Conservation (phyloP, 2,113 vertebrate genomes). For the Puntigrus tetrazona region DNA sequence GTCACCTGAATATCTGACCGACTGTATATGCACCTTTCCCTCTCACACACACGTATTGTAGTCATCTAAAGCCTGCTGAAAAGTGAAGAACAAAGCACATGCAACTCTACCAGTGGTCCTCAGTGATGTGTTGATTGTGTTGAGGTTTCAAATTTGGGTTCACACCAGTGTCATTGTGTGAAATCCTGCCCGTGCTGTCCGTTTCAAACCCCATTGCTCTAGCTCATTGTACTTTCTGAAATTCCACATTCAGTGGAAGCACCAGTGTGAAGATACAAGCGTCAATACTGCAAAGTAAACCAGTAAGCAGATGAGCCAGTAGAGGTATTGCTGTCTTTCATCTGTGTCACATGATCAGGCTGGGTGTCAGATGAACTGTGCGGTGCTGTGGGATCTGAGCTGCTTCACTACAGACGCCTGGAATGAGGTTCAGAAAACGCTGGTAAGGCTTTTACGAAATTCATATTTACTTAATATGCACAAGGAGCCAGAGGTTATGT, state of each 20-base stretch:
- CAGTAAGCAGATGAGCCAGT: slow-evolving; percentile 9
- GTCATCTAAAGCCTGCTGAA: not conserved
- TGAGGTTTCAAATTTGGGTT: slow-evolving; percentile 12
- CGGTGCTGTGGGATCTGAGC: not conserved
- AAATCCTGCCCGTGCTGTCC: not conserved
- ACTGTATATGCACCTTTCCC: not conserved
- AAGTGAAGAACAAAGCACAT: not conserved
- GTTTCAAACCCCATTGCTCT: not conserved
- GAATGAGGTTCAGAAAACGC: not conserved
- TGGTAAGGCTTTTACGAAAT: not conserved
- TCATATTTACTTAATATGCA: not conserved
- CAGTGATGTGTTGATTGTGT: not conserved
- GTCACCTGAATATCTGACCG: not conserved
- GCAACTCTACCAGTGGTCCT: not conserved
- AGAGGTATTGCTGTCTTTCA: slow-evolving; percentile 19
- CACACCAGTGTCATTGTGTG: slow-evolving; percentile 3
- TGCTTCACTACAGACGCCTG: not conserved
- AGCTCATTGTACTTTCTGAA: not conserved
- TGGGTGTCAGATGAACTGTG: slow-evolving; percentile 27
- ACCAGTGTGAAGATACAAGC: not conserved
- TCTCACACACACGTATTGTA: not conserved
- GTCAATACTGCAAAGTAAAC: not conserved
- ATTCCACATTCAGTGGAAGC: not conserved
- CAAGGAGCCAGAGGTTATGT: not conserved
- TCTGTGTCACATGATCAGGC: slow-evolving; percentile 26